These are phyloP conservation scores for Hemicordylus capensis DNA, from an alignment of 2,113 vertebrate species.

Conservation along the genomic window DNA sequence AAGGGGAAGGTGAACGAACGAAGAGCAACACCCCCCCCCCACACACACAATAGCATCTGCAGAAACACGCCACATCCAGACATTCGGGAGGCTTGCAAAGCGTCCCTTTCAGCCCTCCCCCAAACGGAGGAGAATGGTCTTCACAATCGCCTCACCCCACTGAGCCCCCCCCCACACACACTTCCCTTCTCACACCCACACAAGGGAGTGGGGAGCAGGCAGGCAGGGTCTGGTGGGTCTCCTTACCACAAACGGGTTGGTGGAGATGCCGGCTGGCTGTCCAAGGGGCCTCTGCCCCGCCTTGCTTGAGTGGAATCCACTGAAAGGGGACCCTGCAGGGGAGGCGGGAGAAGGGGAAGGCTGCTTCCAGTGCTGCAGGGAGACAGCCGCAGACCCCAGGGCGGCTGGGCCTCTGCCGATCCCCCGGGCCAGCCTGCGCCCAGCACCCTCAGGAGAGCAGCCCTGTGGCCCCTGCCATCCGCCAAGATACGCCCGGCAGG, in stretches of 20 bases:
- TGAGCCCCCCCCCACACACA: not conserved
- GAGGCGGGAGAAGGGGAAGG: too few relatives aligned
- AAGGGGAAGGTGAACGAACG: not conserved
- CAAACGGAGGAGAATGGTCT: not conserved
- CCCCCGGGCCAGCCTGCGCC: too few relatives aligned
- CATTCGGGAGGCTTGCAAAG: not conserved
- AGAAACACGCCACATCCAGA: not conserved
- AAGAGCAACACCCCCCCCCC: not conserved
- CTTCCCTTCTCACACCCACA: not conserved
- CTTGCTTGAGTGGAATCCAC: constrained; percentile 55
- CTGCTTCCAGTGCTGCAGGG: rapidly evolving
- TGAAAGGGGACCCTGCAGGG: constrained; percentile 54
- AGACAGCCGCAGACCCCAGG: not conserved
- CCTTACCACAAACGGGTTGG: constrained; percentile 72
- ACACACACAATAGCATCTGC: not conserved
- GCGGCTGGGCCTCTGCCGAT: too few relatives aligned
- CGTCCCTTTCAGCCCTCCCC: not conserved
- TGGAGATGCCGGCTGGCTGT: constrained; percentile 51
- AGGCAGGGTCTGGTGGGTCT: constrained; percentile 2
- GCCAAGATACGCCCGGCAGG: too few relatives aligned
- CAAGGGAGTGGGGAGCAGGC: not conserved
- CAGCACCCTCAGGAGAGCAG: too few relatives aligned
- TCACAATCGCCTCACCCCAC: not conserved
- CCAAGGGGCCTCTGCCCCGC: constrained; percentile 23
- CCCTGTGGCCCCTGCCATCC: too few relatives aligned